phyloP scores from a whole-genome alignment of 2,113 vertebrate genomes.

The Montifringilla adamsi region DNA sequence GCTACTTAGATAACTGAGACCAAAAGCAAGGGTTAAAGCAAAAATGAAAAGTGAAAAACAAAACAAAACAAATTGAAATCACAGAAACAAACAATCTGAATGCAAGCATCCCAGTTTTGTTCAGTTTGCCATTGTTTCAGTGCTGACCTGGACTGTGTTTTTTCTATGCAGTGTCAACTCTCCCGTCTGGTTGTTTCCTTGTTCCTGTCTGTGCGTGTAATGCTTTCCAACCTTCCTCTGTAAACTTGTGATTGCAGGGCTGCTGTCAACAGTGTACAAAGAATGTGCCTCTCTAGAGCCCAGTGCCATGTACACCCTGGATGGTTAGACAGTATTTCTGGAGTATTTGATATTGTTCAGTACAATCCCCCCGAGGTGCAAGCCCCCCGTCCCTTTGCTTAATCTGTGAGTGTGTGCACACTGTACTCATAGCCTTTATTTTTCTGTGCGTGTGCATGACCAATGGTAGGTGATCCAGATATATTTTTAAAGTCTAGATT shows the following conservation, averaged over 20 bases:
- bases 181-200: constrained; percentile 78
- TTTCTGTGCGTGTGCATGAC: constrained; percentile 81
- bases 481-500: constrained; percentile 67
- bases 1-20: constrained; percentile 81
- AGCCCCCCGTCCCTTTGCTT: constrained; percentile 42
- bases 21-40: constrained; percentile 74
- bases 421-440: constrained; percentile 71
- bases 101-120: constrained; percentile 64
- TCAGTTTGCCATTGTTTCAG: constrained; percentile 73
- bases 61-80: constrained; percentile 33
- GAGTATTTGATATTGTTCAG: constrained; percentile 71
- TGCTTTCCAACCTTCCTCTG: constrained; percentile 82
- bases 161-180: constrained; percentile 90
- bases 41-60: constrained; percentile 62
- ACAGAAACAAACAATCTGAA: constrained; percentile 65
- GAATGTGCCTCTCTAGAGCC: constrained; percentile 85
- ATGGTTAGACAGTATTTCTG: constrained; percentile 69
- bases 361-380: constrained; percentile 65
- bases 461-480: constrained; percentile 71
- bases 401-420: constrained; percentile 71
- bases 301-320: constrained; percentile 79
- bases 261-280: constrained; percentile 84
- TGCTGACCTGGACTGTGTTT: constrained; percentile 88
- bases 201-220: constrained; percentile 88
- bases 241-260: constrained; percentile 83